Evolutionary conservation across 2,797 vertebrate species (phyloP).

Genomic region (Tamandua tetradactyla): DNA sequence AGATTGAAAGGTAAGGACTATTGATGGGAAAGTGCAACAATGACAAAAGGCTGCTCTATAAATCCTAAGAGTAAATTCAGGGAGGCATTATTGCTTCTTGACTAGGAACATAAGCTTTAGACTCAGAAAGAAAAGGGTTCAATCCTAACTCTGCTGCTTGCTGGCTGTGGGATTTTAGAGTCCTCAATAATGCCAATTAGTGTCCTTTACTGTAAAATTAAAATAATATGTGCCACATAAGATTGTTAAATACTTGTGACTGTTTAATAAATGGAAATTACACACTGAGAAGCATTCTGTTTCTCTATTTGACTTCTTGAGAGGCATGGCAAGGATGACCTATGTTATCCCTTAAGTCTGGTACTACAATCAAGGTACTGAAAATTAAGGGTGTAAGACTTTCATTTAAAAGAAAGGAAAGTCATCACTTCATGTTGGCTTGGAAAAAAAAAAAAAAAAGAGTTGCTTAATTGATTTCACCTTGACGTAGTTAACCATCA

Average conservation of each 20-base stretch:
- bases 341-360: background rate
- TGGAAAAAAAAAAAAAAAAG: too few relatives aligned
- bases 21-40: background rate
- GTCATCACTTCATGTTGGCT: background rate
- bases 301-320: background rate
- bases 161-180: background rate
- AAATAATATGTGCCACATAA: background rate
- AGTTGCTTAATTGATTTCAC: background rate
- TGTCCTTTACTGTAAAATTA: background rate
- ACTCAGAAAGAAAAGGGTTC: background rate
- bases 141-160: background rate
- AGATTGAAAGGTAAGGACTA: background rate
- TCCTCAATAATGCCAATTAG: background rate
- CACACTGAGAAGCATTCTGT: background rate
- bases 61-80: background rate
- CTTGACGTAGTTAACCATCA: background rate
- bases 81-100: background rate
- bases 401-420: conserved; percentile 12
- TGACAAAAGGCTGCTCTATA: background rate
- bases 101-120: background rate
- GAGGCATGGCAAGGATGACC: background rate
- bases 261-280: background rate
- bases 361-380: too few relatives aligned
- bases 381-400: background rate
- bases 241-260: background rate